Evolutionary conservation across 2,888 invertebrate species (phyloP).

Genomic region (Cybosia mesomella): DNA sequence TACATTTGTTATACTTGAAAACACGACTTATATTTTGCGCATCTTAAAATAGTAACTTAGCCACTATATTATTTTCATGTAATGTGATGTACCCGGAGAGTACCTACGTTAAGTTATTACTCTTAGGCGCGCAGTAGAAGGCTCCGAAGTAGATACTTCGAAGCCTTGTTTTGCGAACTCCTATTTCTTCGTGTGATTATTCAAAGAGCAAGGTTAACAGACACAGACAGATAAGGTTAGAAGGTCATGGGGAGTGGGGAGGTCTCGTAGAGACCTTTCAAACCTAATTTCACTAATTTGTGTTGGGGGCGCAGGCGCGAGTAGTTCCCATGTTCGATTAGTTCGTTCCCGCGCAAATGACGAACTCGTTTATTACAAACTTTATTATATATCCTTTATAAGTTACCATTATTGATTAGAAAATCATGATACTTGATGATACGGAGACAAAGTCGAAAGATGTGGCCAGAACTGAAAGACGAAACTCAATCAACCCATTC

Average conservation of each 20-base stretch:
- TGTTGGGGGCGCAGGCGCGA: too few species aligned
- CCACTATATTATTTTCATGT: too few species aligned
- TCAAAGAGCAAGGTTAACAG: not conserved
- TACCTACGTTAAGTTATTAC: too few species aligned
- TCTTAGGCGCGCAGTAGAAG: too few species aligned
- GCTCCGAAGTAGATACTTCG: too few species aligned
- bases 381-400: too few species aligned
- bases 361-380: too few species aligned
- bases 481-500: not conserved
- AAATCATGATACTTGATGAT: not conserved
- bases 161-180: not conserved
- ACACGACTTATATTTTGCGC: not conserved
- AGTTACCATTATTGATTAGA: not conserved
- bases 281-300: too few species aligned
- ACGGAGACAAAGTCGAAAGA: not conserved
- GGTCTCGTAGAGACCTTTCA: too few species aligned
- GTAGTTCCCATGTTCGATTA: not conserved
- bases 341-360: not conserved
- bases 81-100: too few species aligned
- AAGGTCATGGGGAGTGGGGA: too few species aligned
- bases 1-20: too few species aligned
- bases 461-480: not conserved
- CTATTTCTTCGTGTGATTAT: not conserved
- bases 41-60: not conserved
- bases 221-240: not conserved